A percentile compares a stretch with the other conserved stretches of the same genome.
These are phyloP conservation scores for Callipepla californica DNA, from an alignment of 2,113 vertebrate genomes.

Conservation along the genomic window DNA sequence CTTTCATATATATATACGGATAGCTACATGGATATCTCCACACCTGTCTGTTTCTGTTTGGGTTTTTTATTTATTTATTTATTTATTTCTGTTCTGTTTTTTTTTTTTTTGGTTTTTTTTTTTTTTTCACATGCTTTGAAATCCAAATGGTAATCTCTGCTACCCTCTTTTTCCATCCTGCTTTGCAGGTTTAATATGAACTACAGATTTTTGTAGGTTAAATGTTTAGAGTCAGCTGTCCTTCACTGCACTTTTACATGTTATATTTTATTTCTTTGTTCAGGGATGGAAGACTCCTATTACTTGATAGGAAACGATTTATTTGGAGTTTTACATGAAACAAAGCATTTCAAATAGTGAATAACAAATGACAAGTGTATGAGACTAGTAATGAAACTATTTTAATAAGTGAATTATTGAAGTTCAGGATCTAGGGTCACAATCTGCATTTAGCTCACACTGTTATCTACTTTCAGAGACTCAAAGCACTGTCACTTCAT, in stretches of 20 bases:
- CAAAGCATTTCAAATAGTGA: neutral
- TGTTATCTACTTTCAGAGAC: neutral
- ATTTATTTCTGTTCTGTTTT: neutral
- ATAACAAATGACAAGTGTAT: neutral
- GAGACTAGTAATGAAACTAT: neutral
- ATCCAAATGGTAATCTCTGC: neutral
- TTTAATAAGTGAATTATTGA: conserved; percentile 1
- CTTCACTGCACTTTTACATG: neutral
- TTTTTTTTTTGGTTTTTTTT: neutral
- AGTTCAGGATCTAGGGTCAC: neutral
- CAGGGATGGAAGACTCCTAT: neutral
- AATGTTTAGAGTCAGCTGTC: neutral
- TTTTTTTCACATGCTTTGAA: neutral
- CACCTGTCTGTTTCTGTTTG: neutral
- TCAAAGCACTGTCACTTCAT: neutral
- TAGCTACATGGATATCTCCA: neutral
- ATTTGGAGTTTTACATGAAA: neutral
- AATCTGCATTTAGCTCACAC: neutral
- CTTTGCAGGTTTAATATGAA: neutral
- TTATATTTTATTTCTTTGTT: neutral
- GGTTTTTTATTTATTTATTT: neutral
- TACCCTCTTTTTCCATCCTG: neutral
- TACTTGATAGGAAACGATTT: neutral
- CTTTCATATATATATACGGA: neutral
- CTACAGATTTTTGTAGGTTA: neutral